A percentile compares a stretch with the other conserved stretches of the same genome.
phyloP scores from a whole-genome alignment of 1,140 invertebrate genomes.

The Tribolium castaneum region DNA sequence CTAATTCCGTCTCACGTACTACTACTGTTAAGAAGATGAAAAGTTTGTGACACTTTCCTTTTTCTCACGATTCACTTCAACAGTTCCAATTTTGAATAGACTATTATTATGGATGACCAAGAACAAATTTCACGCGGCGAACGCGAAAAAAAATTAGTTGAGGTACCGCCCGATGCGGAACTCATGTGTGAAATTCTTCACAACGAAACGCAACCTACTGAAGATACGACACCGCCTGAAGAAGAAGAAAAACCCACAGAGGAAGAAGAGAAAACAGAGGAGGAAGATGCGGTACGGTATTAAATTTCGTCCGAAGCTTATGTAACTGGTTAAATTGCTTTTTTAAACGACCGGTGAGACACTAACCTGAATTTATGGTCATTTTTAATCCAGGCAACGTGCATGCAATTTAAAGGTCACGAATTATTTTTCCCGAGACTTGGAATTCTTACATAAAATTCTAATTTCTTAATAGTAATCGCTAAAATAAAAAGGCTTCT shows the following conservation, averaged over 20 bases:
- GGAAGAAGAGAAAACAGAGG: background rate
- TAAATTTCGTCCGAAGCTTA: too few species aligned
- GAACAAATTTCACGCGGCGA: conserved; percentile 36
- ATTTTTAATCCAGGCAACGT: background rate
- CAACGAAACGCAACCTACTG: background rate
- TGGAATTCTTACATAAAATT: too few species aligned
- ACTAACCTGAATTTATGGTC: background rate
- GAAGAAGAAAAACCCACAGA: conserved; percentile 15
- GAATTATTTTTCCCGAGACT: too few species aligned
- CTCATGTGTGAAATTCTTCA: conserved; percentile 46
- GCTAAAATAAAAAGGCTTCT: too few species aligned
- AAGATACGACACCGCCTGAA: background rate
- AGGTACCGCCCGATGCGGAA: conserved; percentile 38
- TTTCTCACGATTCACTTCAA: background rate
- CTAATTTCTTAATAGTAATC: too few species aligned
- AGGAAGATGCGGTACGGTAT: too few species aligned
- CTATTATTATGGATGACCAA: conserved; percentile 26
- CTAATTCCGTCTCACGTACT: conserved; percentile 23
- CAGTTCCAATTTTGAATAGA: background rate
- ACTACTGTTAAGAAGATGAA: conserved; percentile 18
- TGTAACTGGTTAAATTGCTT: background rate
- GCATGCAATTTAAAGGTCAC: background rate
- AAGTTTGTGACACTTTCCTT: conserved; percentile 28
- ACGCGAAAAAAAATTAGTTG: conserved; percentile 42
- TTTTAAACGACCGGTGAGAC: background rate